These are phyloP conservation scores for Myxocyprinus asiaticus DNA, from an alignment of 2,113 vertebrate species.

Conservation along the genomic window DNA sequence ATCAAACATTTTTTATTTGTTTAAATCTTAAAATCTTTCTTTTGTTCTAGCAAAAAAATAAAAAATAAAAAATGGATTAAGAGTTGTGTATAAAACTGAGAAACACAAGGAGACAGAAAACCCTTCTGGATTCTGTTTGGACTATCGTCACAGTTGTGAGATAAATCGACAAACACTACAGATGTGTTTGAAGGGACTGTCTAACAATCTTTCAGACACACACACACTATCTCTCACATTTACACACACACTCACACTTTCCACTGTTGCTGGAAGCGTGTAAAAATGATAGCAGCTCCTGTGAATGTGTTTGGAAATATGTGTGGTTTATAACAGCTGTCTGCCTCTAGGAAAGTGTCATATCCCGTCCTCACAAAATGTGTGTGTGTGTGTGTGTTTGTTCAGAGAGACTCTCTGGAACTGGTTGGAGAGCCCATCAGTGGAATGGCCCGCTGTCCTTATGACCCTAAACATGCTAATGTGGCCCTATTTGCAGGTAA, in stretches of 20 bases:
- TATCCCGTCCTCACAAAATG: conserved; percentile 26
- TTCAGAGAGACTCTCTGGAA: conserved; percentile 88
- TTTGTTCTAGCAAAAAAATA: too few relatives aligned
- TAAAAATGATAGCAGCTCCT: conserved; percentile 15
- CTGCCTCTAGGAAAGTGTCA: conserved; percentile 23
- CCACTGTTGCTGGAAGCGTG: conserved; percentile 30
- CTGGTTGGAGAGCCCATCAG: conserved; percentile 88
- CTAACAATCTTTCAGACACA: background rate
- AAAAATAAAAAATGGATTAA: too few relatives aligned
- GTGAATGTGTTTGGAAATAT: conserved; percentile 40
- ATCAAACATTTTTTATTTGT: too few relatives aligned
- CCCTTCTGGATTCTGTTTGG: too few relatives aligned
- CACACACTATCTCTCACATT: too few relatives aligned
- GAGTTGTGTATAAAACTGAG: too few relatives aligned
- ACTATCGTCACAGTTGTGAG: background rate
- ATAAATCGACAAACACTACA: conserved; percentile 9
- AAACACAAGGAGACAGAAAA: too few relatives aligned
- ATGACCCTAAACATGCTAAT: conserved; percentile 94
- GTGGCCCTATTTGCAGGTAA: conserved; percentile 95
- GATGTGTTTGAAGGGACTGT: conserved; percentile 35
- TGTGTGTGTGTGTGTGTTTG: conserved; percentile 51
- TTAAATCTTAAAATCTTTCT: too few relatives aligned
- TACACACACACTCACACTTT: conserved; percentile 10
- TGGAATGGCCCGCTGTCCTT: conserved; percentile 96
- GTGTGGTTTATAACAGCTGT: conserved; percentile 39